These are phyloP conservation scores for Chironomus tepperi DNA, from an alignment of 1,140 invertebrate genomes.

Conservation along the genomic window DNA sequence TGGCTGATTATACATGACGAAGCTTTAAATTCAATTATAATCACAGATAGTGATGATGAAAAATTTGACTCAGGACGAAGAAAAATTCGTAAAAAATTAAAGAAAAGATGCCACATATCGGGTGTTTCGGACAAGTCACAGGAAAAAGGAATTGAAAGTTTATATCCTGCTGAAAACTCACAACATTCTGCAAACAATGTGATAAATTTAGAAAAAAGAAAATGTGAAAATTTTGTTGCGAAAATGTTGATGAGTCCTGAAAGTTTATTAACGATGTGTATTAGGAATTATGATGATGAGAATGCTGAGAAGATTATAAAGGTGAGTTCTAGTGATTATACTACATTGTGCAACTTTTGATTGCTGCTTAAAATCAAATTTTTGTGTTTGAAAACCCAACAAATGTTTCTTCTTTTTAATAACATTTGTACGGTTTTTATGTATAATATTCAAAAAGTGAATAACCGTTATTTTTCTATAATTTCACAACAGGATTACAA, in stretches of 20 bases:
- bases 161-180: not conserved
- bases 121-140: not conserved
- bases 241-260: not conserved
- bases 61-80: not conserved
- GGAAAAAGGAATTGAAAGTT: not conserved
- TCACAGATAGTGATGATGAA: not conserved
- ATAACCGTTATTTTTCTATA: too few species aligned
- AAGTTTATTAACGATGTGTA: not conserved
- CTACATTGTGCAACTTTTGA: too few species aligned
- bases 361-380: not conserved
- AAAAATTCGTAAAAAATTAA: not conserved
- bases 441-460: too few species aligned
- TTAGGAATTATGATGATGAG: not conserved
- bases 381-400: too few species aligned
- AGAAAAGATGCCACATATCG: not conserved
- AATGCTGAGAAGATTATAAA: not conserved
- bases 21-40: not conserved
- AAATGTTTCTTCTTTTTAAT: not conserved
- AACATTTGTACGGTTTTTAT: not conserved
- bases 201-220: not conserved
- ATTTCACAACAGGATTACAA: not conserved
- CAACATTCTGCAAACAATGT: not conserved
- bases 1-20: not conserved
- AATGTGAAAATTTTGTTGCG: not conserved
- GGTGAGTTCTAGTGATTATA: too few species aligned